Base-by-base conservation (phyloP, 2,888 invertebrate species). In the Epinotia ramella region DNA sequence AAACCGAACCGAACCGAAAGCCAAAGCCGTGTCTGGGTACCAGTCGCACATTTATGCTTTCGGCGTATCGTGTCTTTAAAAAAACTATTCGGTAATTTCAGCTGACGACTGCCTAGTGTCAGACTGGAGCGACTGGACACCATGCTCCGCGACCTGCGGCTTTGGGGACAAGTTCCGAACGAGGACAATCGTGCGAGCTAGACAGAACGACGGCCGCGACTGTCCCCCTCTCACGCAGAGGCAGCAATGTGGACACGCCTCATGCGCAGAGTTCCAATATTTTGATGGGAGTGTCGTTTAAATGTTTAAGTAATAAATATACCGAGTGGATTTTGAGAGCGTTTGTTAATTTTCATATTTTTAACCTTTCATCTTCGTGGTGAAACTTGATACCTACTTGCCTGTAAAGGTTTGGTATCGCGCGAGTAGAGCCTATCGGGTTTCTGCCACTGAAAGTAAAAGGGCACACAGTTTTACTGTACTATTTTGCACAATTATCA, bases 121-220 rank as follows among this genome's bases (percentile, higher is more conserved):
- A 73, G 97, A 97, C 79, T 98, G 98, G 98, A 96, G 96, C 46
- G 95, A 96, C 24, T 98, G 98, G 98, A 96, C 97, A 79, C 94
- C 96, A 1, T 99, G 98, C 93, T 97, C 97, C 83, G 97, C 96
- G 83, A 96, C 97, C 53, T 98, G 98, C 86, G 98, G 98, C 67
- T 97, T 98, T 79, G 98, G 98, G 3, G 97, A 97, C 88, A 97
- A 97, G 94, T 96, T 96, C 86, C 96, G 98, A 78, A 95, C 95
- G 81, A 95, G 98, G 74, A 96, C 95, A 79, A 96, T 98, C 63
- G 87, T 96, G 79, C 96, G 96, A 83, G 96, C 96, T 85, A 96
- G 97, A 67, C 95, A 96, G 79, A 95, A 96, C 67, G 97, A 97
- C 11, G 98, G 98, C 6, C 94, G 96, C 33, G 84, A 87, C 57